Percentiles rank a stretch among this genome's conserved stretches.
phyloP scores from a whole-genome alignment of 1,140 invertebrate species.

The Eurosta solidaginis region DNA sequence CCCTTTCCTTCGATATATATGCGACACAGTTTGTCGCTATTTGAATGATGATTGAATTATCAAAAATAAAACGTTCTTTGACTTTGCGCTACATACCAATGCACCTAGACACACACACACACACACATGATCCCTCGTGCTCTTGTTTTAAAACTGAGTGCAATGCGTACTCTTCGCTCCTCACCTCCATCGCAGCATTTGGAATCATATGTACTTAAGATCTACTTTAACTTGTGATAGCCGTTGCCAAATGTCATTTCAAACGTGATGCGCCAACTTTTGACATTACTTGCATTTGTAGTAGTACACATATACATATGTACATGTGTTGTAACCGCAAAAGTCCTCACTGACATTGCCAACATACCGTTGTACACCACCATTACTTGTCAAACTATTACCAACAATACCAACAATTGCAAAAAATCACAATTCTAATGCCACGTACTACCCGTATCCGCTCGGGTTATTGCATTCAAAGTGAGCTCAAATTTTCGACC shows the following conservation, averaged over 20 bases:
- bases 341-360: background rate
- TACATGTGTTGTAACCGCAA: background rate
- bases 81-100: background rate
- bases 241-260: conserved; percentile 17
- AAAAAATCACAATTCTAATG: background rate
- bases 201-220: no score
- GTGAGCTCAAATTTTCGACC: conserved; percentile 1
- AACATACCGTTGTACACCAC: no score
- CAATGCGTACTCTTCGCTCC: no score
- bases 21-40: background rate
- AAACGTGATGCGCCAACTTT: background rate
- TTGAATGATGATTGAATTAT: conserved; percentile 29
- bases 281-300: background rate
- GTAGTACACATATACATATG: no score
- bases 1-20: no score
- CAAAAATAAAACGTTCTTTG: conserved; percentile 21
- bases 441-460: conserved; percentile 4
- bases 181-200: no score
- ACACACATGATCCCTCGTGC: background rate
- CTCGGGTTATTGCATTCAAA: conserved; percentile 9
- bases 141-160: no score
- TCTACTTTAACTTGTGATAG: background rate
- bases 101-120: background rate
- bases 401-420: background rate
- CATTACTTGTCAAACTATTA: background rate